Percentiles rank a stretch among this genome's conserved stretches.
phyloP scores from a whole-genome alignment of 2,888 invertebrate species.

The Phalera bucephala region DNA sequence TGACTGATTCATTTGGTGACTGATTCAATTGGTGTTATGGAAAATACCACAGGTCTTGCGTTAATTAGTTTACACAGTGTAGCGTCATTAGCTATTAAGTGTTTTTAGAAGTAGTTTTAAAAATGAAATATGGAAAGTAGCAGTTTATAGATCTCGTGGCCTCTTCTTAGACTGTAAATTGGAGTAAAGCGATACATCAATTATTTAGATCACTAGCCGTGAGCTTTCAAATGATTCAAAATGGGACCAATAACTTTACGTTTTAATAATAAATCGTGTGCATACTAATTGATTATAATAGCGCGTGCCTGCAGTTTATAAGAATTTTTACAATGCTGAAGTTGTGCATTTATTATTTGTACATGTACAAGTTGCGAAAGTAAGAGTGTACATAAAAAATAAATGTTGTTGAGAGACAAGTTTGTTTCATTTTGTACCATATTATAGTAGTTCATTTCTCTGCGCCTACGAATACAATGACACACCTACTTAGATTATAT shows the following conservation, averaged over 20 bases:
- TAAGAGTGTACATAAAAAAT: slow-evolving; percentile 78
- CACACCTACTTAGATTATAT: too few relatives aligned
- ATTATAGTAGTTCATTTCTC: too few relatives aligned
- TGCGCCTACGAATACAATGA: too few relatives aligned
- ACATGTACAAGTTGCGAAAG: slow-evolving; percentile 71
- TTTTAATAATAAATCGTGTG: slow-evolving; percentile 47
- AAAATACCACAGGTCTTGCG: too few relatives aligned
- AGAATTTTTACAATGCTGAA: slow-evolving; percentile 76
- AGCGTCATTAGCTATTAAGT: too few relatives aligned
- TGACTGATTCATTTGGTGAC: too few relatives aligned
- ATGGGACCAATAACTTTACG: slow-evolving; percentile 69
- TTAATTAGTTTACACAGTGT: too few relatives aligned
- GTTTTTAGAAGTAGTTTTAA: too few relatives aligned
- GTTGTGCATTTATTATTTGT: slow-evolving; percentile 83
- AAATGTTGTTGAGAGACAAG: slow-evolving; percentile 71
- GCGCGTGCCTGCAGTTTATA: slow-evolving; percentile 57
- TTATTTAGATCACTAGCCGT: slow-evolving; percentile 18
- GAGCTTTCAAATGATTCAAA: slow-evolving; percentile 53
- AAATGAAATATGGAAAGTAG: slow-evolving; percentile 9
- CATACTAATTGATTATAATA: slow-evolving; percentile 46
- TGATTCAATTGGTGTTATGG: too few relatives aligned
- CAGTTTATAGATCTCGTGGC: slow-evolving; percentile 16
- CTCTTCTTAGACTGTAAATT: too few relatives aligned
- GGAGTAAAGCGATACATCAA: too few relatives aligned
- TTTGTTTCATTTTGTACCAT: slow-evolving; percentile 30